Evolutionary conservation across 2,113 vertebrate species (phyloP), one percentile per base, ranked within the genome.

Genomic region (Mesitornis unicolor): DNA sequence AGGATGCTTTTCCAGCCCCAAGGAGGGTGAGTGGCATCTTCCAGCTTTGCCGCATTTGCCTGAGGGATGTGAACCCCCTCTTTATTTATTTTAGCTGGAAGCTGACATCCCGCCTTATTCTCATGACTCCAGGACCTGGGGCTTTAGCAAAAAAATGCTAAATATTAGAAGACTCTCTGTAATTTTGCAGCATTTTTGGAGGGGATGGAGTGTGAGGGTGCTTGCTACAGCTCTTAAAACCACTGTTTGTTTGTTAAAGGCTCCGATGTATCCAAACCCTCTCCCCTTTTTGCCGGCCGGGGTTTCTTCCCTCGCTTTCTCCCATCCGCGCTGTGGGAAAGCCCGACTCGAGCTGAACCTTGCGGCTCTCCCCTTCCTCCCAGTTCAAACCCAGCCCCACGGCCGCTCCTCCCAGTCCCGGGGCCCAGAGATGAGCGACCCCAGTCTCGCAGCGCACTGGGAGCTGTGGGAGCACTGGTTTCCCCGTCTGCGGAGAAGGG

Each of bases 61-160:
- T 0, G 6, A 14, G 83, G 79, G 86, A n/a, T 25, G 40, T 6
- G 79, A 95, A 90, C 53, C 93, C 61, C 76, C 53, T 76, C 95
- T 91, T 92, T 96, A 90, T 97, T 97, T 97, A 16, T 92, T 73
- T 88, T 90, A 96, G 95, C 95, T 97, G 93, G 91, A 90, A 83
- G 96, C 68, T 90, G 86, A 94, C 93, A 90, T 96, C 84, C 89
- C 2, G 7, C 89, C 17, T 45, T 12, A 96, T 97, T 97, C 95
- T 97, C 95, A 97, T 97, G 96, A 94, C 96, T 94, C 87, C 95
- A 11, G 89, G 96, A 92, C 95, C 89, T 9, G 91, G n/a, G 89
- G 84, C 84, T 95, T 97, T 91, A 89, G 94, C 76, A 94, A 88
- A 96, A 74, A 96, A 86, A 93, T 97, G 89, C 33, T 31, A 95